These are phyloP conservation scores for Lepidotrigona ventralis DNA, from an alignment of 1,140 invertebrate genomes.

Conservation along the genomic window DNA sequence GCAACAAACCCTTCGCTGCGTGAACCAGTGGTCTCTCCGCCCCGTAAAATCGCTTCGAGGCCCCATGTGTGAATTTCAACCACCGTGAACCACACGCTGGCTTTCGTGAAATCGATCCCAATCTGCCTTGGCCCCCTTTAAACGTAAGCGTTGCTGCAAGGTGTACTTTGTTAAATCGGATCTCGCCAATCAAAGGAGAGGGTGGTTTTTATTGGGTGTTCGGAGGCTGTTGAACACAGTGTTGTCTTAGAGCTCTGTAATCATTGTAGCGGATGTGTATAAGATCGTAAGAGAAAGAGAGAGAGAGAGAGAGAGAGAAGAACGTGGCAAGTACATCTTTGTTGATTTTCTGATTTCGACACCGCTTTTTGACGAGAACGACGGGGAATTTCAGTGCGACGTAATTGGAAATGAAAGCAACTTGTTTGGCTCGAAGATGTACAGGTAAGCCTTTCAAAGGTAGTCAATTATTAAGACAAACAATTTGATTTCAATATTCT, in stretches of 20 bases:
- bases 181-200: neutral
- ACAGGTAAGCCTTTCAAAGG: too few relatives aligned
- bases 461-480: too few relatives aligned
- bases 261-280: too few relatives aligned
- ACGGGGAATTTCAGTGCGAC: too few relatives aligned
- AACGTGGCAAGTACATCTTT: too few relatives aligned
- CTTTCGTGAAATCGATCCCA: slow-evolving; percentile 42
- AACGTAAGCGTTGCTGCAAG: slow-evolving; percentile 6
- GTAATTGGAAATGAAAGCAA: too few relatives aligned
- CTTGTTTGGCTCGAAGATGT: too few relatives aligned
- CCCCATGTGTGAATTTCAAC: slow-evolving; percentile 9
- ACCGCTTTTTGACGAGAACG: too few relatives aligned
- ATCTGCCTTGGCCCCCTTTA: neutral
- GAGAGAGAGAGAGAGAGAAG: too few relatives aligned
- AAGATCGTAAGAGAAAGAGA: too few relatives aligned
- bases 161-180: slow-evolving; percentile 35
- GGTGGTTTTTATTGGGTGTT: neutral
- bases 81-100: slow-evolving; percentile 4
- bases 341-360: too few relatives aligned
- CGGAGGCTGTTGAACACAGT: neutral
- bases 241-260: neutral
- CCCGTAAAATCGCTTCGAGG: slow-evolving; percentile 28
- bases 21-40: slow-evolving; percentile 7
- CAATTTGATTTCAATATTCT: too few relatives aligned
- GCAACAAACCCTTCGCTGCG: slow-evolving; percentile 38